Evolutionary conservation across 2,797 vertebrate species (phyloP).

Genomic region (Champsocephalus esox): DNA sequence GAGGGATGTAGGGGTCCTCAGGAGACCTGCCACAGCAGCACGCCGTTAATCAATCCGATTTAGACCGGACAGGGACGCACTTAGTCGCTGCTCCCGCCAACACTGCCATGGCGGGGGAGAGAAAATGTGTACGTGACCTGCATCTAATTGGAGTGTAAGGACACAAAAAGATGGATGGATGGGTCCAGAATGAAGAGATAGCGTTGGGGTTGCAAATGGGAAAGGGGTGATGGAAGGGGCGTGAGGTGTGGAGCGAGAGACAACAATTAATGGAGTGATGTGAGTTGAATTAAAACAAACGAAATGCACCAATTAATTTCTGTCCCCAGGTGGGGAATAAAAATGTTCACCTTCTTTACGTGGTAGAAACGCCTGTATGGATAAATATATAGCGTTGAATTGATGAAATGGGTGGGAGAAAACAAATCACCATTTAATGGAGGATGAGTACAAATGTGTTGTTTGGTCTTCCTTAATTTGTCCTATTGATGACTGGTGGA

Average conservation of each 20-base stretch:
- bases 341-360: constrained; percentile 59
- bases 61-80: constrained; percentile 85
- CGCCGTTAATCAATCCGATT: constrained; percentile 88
- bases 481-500: constrained; percentile 52
- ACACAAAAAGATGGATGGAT: constrained; percentile 84
- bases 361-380: constrained; percentile 31
- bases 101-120: constrained; percentile 65
- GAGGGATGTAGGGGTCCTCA: constrained; percentile 63
- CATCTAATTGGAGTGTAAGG: constrained; percentile 79
- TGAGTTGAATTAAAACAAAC: constrained; percentile 83
- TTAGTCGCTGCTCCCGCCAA: constrained; percentile 78
- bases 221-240: constrained; percentile 72
- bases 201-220: constrained; percentile 58
- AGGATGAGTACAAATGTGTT: constrained; percentile 44
- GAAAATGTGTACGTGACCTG: constrained; percentile 83
- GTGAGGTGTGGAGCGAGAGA: constrained; percentile 64
- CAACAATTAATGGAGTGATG: constrained; percentile 84
- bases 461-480: constrained; percentile 60
- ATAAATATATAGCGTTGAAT: constrained; percentile 55
- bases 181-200: constrained; percentile 76
- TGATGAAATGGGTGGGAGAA: constrained; percentile 41
- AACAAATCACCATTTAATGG: constrained; percentile 35
- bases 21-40: constrained; percentile 82
- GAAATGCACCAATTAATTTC: constrained; percentile 76
- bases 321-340: constrained; percentile 47